A percentile compares a stretch with the other conserved stretches of the same genome.
These are phyloP conservation scores for Thelaira solivaga DNA, from an alignment of 2,888 invertebrate species.

Conservation along the genomic window DNA sequence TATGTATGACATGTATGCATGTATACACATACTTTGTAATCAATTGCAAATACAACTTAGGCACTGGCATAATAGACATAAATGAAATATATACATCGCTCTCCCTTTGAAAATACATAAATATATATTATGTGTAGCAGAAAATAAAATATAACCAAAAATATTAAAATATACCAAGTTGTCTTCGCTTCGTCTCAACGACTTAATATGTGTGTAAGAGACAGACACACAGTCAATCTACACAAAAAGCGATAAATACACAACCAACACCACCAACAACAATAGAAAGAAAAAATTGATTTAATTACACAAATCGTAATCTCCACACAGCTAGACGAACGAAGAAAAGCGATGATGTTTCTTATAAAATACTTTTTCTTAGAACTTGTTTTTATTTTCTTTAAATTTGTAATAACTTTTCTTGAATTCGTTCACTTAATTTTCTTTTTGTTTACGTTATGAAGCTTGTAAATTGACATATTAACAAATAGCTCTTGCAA, in stretches of 20 bases:
- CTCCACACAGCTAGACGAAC: constrained; percentile 56
- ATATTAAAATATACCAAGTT: constrained; percentile 28
- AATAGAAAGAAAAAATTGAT: constrained; percentile 57
- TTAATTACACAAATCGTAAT: constrained; percentile 62
- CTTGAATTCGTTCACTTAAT: constrained; percentile 46
- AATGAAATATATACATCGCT: neutral
- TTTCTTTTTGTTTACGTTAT: constrained; percentile 55
- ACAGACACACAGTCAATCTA: constrained; percentile 46
- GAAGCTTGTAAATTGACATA: constrained; percentile 55
- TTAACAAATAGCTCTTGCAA: constrained; percentile 33
- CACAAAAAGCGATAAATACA: constrained; percentile 56
- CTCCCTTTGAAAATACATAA: constrained; percentile 15
- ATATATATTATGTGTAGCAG: constrained; percentile 18
- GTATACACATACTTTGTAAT: constrained; percentile 8
- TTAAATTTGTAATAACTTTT: neutral
- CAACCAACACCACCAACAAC: constrained; percentile 50
- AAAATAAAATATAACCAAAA: no score
- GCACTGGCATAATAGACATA: neutral
- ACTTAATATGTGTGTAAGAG: constrained; percentile 34
- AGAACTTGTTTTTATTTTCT: neutral
- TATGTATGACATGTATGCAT: no score
- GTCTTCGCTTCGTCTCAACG: constrained; percentile 32
- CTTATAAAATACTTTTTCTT: constrained; percentile 40
- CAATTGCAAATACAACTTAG: constrained; percentile 4
- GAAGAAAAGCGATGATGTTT: constrained; percentile 56